These are phyloP conservation scores for Lacerta viridis DNA, from an alignment of 2,797 vertebrate genomes.

Conservation along the genomic window DNA sequence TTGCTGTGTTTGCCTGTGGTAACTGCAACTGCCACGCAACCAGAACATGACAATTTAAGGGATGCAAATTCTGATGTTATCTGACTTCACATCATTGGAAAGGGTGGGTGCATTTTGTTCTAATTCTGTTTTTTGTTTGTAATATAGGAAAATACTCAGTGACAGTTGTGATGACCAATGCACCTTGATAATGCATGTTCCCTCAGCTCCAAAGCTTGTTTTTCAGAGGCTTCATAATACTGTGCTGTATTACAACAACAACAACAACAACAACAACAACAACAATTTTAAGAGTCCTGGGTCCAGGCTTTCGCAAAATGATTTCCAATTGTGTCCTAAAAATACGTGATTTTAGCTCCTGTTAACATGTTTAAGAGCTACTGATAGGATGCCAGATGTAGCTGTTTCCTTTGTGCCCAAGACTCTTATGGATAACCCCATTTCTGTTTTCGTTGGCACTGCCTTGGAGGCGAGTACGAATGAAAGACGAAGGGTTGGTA, in stretches of 20 bases:
- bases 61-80: no score
- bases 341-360: not conserved
- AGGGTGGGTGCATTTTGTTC: no score
- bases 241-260: not conserved
- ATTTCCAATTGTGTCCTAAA: not conserved
- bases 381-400: not conserved
- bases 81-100: no score
- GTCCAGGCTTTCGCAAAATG: not conserved
- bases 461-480: conserved; percentile 1
- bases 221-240: not conserved
- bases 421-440: not conserved
- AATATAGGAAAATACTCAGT: no score
- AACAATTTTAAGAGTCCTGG: not conserved
- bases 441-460: conserved; percentile 4
- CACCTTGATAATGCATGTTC: not conserved
- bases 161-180: no score
- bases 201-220: not conserved
- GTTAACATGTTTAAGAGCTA: not conserved
- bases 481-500: not conserved
- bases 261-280: not conserved
- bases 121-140: no score
- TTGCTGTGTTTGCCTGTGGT: no score
- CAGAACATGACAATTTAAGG: no score
- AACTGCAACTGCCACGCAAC: no score
- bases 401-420: not conserved